Base-by-base conservation (phyloP, 2,113 vertebrate species). In the Dolichallabes microphthalmus region DNA sequence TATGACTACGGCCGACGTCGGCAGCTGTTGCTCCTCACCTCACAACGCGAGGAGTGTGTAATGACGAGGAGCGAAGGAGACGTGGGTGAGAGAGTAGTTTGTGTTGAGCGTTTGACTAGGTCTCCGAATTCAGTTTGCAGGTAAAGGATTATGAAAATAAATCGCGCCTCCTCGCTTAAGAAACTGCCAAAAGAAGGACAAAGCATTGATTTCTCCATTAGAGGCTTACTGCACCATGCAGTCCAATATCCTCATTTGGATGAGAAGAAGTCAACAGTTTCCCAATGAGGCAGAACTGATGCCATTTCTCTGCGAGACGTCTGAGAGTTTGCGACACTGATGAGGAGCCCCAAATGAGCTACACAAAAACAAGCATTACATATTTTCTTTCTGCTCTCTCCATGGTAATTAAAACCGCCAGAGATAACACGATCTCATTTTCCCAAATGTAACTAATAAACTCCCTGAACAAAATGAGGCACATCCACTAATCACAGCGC, bases 141-240 rank as follows among this genome's bases (percentile, higher is more conserved):
- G 85, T 89, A 82, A 78, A 55, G 30, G 58, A 58, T 80, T 53
- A 75, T 68, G 22, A 55, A 86, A 86, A 86, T 85, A 74, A 86
- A 86, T 45, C 32, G 64, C n/a, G 55, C 69, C 71, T 85, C 66
- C 83, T 80, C 53, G 61, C 74, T 86, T 85, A 86, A 78, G 82
- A 73, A 86, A 86, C 69, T 76, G 84, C 85, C 86, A 82, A 84
- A 69, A 87, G 82, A 79, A 57, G 78, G 77, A 84, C 82, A 82
- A 74, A 86, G 82, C 74, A 86, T 89, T 71, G 86, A 89, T 89
- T 87, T 83, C 73, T 83, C 77, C 84, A 87, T 89, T 87, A 86
- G 68, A 87, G 64, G 86, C 71, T 71, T 84, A 60, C 74, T 58
- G 57, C 74, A 61, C 82, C 82, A 87, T 73, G 80, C 80, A 5